These are phyloP conservation scores for Lobophora halterata DNA, from an alignment of 2,888 invertebrate species.

Conservation along the genomic window DNA sequence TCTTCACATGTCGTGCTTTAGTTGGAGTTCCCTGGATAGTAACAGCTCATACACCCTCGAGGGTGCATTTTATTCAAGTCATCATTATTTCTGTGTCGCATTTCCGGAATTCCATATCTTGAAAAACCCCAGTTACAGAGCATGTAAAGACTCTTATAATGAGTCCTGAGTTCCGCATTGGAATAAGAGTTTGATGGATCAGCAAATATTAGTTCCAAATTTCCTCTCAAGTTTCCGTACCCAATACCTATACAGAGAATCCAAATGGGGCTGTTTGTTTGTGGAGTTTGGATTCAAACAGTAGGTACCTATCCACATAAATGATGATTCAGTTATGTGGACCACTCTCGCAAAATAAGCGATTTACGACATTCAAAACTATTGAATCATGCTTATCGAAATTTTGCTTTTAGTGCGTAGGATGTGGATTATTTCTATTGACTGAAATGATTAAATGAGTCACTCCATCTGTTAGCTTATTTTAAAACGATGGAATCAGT, in stretches of 20 bases:
- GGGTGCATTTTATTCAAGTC: too few relatives aligned
- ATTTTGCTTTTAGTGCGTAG: slow-evolving; percentile 18
- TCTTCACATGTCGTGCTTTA: too few relatives aligned
- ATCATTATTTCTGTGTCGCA: too few relatives aligned
- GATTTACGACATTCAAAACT: slow-evolving; percentile 15
- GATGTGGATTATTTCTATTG: slow-evolving; percentile 17
- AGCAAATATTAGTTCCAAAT: slow-evolving; percentile 2
- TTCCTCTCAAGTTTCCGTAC: slow-evolving; percentile 1
- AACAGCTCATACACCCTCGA: too few relatives aligned
- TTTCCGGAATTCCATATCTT: too few relatives aligned
- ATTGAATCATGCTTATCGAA: slow-evolving; percentile 18
- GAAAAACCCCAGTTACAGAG: too few relatives aligned
- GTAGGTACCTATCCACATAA: too few relatives aligned
- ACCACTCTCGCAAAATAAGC: slow-evolving; percentile 11
- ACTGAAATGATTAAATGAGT: slow-evolving; percentile 13
- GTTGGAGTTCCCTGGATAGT: too few relatives aligned
- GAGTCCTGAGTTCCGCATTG: slow-evolving; percentile 2
- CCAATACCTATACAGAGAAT: slow-evolving; percentile 2
- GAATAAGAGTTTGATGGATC: slow-evolving; percentile 6
- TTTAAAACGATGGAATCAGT: slow-evolving; percentile 7
- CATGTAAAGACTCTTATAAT: too few relatives aligned
- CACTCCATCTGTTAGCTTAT: slow-evolving; percentile 11
- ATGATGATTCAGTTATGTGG: slow-evolving; percentile 13
- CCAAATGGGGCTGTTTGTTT: background rate
- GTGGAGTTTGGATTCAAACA: too few relatives aligned